A percentile compares a stretch with the other conserved stretches of the same genome.
These are phyloP conservation scores for Anaspis maculata DNA, from an alignment of 2,888 invertebrate species.

Conservation along the genomic window DNA sequence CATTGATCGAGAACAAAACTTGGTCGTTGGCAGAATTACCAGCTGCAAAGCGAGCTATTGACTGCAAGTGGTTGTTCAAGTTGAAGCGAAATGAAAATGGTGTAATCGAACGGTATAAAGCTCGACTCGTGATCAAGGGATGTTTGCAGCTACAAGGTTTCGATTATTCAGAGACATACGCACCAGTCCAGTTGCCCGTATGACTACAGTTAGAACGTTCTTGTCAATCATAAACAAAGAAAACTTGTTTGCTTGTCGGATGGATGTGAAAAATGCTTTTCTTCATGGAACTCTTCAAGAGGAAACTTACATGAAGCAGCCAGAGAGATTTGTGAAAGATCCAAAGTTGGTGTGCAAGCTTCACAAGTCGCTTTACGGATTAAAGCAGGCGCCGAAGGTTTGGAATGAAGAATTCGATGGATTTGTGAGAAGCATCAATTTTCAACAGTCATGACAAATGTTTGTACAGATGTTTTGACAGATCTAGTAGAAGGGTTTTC, in stretches of 20 bases:
- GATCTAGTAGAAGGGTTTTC: no score
- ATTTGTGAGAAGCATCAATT: no score
- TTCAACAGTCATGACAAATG: no score
- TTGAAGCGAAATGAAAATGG: slow-evolving; percentile 15
- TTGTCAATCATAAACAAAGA: slow-evolving; percentile 12
- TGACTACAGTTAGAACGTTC: slow-evolving; percentile 17
- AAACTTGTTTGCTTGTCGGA: slow-evolving; percentile 1
- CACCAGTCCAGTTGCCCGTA: slow-evolving; percentile 21
- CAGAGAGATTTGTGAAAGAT: slow-evolving; percentile 2
- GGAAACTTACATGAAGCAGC: slow-evolving; percentile 10
- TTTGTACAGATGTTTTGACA: no score
- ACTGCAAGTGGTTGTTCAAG: slow-evolving; percentile 15
- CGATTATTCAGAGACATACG: slow-evolving; percentile 25
- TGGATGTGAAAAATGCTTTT: slow-evolving; percentile 12
- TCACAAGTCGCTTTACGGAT: slow-evolving; percentile 10
- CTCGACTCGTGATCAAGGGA: slow-evolving; percentile 20
- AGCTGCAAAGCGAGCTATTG: slow-evolving; percentile 11
- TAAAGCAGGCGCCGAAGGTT: slow-evolving; percentile 7
- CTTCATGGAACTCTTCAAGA: slow-evolving; percentile 6
- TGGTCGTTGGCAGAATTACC: slow-evolving; percentile 16
- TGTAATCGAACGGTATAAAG: slow-evolving; percentile 16
- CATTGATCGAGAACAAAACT: slow-evolving; percentile 14
- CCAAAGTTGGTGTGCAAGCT: slow-evolving; percentile 8
- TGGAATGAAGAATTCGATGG: slow-evolving; percentile 8
- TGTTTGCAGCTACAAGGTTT: slow-evolving; percentile 19